These are phyloP conservation scores for Leguminivora glycinivorella DNA, from an alignment of 1,140 invertebrate species.

Conservation along the genomic window DNA sequence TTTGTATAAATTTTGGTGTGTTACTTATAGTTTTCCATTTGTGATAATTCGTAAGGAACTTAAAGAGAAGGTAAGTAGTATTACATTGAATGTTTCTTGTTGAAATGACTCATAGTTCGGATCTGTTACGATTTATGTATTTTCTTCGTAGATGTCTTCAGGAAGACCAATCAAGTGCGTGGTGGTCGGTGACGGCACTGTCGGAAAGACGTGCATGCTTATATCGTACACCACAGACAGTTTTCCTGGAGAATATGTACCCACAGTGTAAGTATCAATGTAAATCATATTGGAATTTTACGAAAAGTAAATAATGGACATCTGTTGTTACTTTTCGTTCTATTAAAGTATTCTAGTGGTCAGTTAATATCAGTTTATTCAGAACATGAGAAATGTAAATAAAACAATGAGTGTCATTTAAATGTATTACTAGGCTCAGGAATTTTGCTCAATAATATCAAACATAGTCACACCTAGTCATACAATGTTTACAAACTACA, in stretches of 20 bases:
- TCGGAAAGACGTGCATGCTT: slow-evolving; percentile 99
- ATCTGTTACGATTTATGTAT: slow-evolving; percentile 63
- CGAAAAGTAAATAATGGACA: slow-evolving; percentile 20
- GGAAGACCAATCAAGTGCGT: slow-evolving; percentile 98
- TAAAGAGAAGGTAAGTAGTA: not conserved
- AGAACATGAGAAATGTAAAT: not conserved
- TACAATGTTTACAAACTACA: slow-evolving; percentile 1
- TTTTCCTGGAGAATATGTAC: slow-evolving; percentile 99
- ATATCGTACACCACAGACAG: slow-evolving; percentile 99
- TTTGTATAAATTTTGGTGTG: slow-evolving; percentile 23
- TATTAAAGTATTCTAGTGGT: not conserved
- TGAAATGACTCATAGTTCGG: slow-evolving; percentile 68
- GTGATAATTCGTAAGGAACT: not conserved
- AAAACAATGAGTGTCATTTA: not conserved
- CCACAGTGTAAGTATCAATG: slow-evolving; percentile 90
- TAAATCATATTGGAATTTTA: slow-evolving; percentile 15
- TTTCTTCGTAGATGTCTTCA: slow-evolving; percentile 83
- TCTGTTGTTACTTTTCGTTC: not conserved
- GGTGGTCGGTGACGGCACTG: slow-evolving; percentile 93
- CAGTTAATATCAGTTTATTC: not conserved
- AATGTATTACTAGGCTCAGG: not conserved
- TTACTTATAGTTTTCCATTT: slow-evolving; percentile 21
- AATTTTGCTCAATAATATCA: not conserved
- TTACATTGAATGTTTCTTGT: slow-evolving; percentile 22
- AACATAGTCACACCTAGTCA: not conserved